Base-by-base conservation (phyloP, 1,140 invertebrate genomes). In the Maniola jurtina region DNA sequence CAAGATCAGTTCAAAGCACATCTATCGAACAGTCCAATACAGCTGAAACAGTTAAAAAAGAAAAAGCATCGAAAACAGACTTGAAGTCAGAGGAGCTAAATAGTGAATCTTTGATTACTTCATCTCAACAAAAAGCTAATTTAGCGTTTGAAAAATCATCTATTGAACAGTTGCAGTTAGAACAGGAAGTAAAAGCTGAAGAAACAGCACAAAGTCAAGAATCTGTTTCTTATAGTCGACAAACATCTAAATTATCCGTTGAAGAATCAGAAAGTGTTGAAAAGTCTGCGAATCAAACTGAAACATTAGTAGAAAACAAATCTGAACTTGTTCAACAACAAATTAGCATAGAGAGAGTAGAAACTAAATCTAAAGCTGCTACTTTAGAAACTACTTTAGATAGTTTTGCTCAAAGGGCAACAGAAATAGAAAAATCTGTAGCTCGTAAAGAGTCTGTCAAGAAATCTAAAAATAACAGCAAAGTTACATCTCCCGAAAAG, bases 241-340 rank as follows among this genome's bases (percentile, higher is more conserved):
- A 73, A 68, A 52, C 52, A 34, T 70, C 72, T 16, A 66, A 72
- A 62, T 33, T 66, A 56, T 67, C 66, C 55, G 48, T 64, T 34
- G 68, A 74, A 70, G 25, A 75, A 66, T 68, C 70, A 35, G 69
- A 61, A 54, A 70, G 48, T 68, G 56, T 66, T 54, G 50, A 56
- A 55, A 55, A 56, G 58, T 62, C 67, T 47, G 54, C 47, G 33
- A 47, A 56, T 54, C 65, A 72, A 65, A 62, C 64, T 63, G 79
- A 73, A 70, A 36, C 73, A 64, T 70, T 71, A 62, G 35, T 70
- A 61, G 69, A 45, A 60, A 35, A 40, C 15, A 50, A 61, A 61
- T 40, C 52, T 59, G 35, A 66, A 50, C 6, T 42, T 36, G 16
- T n/a, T 35, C 25, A 60, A 47, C 36, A 66, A 57, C 15, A 16